These are phyloP conservation scores for Torymus tubicola DNA, from an alignment of 2,888 invertebrate species.

Conservation along the genomic window DNA sequence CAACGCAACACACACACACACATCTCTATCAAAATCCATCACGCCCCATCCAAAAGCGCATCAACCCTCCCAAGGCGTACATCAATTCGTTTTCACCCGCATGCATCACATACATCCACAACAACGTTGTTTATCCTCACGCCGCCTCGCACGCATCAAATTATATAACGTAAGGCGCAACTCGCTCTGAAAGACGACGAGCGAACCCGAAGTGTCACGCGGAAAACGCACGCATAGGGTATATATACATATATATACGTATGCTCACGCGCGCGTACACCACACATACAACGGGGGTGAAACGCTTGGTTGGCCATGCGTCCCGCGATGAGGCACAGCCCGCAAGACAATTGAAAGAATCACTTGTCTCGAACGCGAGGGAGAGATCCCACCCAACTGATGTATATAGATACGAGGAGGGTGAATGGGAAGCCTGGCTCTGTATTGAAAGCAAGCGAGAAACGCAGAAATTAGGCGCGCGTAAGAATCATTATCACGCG, in stretches of 20 bases:
- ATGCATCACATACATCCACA: not conserved
- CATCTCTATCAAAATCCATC: constrained; percentile 1
- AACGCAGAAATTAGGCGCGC: constrained; percentile 58
- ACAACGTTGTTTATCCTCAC: no score
- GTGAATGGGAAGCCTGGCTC: no score
- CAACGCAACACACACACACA: not conserved
- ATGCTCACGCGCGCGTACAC: constrained; percentile 62
- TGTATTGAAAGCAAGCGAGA: constrained; percentile 21
- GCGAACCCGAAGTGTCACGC: not conserved
- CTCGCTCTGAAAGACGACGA: not conserved
- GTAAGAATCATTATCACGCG: constrained; percentile 40
- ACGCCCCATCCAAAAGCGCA: not conserved
- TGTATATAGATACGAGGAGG: no score
- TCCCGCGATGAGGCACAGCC: constrained; percentile 63
- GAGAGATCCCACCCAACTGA: constrained; percentile 3
- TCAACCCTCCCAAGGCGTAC: not conserved
- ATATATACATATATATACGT: no score
- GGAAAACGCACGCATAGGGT: constrained; percentile 25
- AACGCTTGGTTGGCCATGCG: constrained; percentile 74
- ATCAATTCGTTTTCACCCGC: constrained; percentile 23
- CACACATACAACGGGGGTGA: no score
- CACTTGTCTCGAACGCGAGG: constrained; percentile 72
- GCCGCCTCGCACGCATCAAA: no score
- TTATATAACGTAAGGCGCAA: not conserved
- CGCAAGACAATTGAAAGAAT: constrained; percentile 75